Evolutionary conservation across 2,113 vertebrate species (phyloP), one percentile per base, ranked within the genome.

Genomic region (Leptocoma aspasia): DNA sequence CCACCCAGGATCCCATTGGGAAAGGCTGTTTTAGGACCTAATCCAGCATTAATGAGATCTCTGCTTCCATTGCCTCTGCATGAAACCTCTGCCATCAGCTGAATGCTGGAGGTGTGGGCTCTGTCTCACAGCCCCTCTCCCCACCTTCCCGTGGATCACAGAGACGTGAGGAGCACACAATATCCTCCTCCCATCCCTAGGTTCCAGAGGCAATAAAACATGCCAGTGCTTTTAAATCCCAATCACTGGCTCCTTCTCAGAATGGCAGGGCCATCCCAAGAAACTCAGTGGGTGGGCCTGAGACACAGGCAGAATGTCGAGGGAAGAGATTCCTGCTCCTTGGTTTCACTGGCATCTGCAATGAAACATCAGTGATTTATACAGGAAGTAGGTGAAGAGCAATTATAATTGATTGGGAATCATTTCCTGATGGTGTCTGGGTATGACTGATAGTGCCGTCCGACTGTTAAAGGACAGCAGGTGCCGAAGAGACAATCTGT

Each of bases 401-500:
- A 96, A 97, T 97, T 97, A 97, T 95, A 97, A 97, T 96, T 97
- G 97, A 97, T 97, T 96, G 79, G 95, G 93, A 97, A 97, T 97
- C 54, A 94, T 97, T 97, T 97, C 96, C 97, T 96, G 95, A 93
- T 96, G 84, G 95, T 95, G 88, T 75, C 80, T 94, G 90, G 41
- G 65, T 91, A 72, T 94, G 93, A 97, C 93, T 95, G 96, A 96
- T 96, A 91, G 95, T 59, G 65, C 93, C 9, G 68, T 95, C 95
- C 93, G 56, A 60, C 79, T 82, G 79, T 90, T 91, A 77, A 96
- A 86, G 95, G 95, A 90, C 90, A 92, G 82, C 86, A 82, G 75
- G 93, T 53, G 4, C 79, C 39, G 15, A 84, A 80, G 95, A 94
- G 79, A 89, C 71, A 76, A 91, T 93, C 14, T 69, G 84, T 47